Conservation (phyloP, 2,797 vertebrate species). For the Oreonectes daqikongensis region DNA sequence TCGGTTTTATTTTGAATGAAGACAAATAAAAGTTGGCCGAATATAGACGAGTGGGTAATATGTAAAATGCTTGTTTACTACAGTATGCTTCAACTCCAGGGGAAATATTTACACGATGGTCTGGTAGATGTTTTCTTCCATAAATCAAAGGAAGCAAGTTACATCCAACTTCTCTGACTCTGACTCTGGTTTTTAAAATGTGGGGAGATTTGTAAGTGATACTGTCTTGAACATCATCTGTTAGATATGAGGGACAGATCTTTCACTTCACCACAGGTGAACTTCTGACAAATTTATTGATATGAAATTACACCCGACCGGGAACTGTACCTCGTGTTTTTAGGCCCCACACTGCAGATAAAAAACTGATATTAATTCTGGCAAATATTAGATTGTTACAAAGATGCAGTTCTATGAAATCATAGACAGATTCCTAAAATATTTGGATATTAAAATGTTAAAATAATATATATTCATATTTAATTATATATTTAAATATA, state of each 20-base stretch:
- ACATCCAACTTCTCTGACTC: background rate
- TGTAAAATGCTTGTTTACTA: slow-evolving; percentile 3
- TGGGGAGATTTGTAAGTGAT: slow-evolving; percentile 1
- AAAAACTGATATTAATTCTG: no score
- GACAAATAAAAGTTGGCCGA: background rate
- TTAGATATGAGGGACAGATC: slow-evolving; percentile 6
- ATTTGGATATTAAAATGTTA: no score
- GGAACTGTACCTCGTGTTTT: background rate
- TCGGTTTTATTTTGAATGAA: slow-evolving; percentile 1
- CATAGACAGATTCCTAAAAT: no score
- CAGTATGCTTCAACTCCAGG: background rate
- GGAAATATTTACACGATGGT: background rate
- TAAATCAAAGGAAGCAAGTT: background rate
- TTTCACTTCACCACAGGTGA: background rate
- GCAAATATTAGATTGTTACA: no score
- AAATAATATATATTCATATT: no score
- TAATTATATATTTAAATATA: no score
- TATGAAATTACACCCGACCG: background rate
- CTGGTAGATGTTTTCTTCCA: background rate
- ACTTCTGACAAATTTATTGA: background rate
- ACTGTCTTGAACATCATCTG: slow-evolving; percentile 12
- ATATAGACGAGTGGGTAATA: slow-evolving; percentile 11
- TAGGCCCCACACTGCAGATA: no score
- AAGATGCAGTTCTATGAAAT: no score
- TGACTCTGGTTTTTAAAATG: background rate